Percentiles rank a stretch among this genome's conserved stretches.
Evolutionary conservation across 1,140 invertebrate species (phyloP).

Genomic region (Bradynema listronoti): DNA sequence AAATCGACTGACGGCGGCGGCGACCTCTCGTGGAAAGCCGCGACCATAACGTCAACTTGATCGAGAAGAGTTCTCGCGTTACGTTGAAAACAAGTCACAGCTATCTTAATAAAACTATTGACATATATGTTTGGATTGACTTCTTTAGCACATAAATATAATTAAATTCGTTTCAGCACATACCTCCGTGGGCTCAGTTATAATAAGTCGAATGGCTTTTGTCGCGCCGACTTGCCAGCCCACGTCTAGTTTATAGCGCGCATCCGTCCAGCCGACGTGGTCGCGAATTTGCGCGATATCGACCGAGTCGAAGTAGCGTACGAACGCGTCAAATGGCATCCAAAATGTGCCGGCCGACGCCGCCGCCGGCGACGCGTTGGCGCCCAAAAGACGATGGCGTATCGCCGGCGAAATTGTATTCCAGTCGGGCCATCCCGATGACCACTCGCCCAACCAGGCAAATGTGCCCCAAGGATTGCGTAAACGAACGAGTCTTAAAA

Average conservation of each 20-base stretch:
- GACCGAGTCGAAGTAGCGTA: constrained; percentile 89
- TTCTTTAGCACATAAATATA: too few species aligned
- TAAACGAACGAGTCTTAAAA: constrained; percentile 68
- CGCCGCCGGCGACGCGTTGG: constrained; percentile 69
- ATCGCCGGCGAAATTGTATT: constrained; percentile 74
- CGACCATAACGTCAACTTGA: constrained; percentile 37
- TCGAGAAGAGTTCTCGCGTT: constrained; percentile 64
- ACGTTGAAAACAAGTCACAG: constrained; percentile 92
- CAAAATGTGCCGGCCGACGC: constrained; percentile 95
- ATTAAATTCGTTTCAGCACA: too few species aligned
- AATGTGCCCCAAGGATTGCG: constrained; percentile 97
- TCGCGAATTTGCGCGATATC: constrained; percentile 90
- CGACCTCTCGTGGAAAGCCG: constrained; percentile 6
- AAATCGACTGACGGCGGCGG: constrained; percentile 1
- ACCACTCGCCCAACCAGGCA: constrained; percentile 92
- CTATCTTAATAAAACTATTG: too few species aligned
- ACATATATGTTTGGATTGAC: too few species aligned
- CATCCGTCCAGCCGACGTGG: constrained; percentile 75
- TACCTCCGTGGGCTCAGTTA: constrained; percentile 86
- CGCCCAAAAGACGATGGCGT: constrained; percentile 68
- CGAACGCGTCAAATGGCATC: constrained; percentile 84
- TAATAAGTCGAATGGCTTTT: constrained; percentile 76
- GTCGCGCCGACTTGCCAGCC: constrained; percentile 50
- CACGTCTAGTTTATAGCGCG: constrained; percentile 70
- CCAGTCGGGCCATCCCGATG: constrained; percentile 75